These are phyloP conservation scores for Pardalotus punctatus DNA, from an alignment of 2,113 vertebrate species.

Conservation along the genomic window DNA sequence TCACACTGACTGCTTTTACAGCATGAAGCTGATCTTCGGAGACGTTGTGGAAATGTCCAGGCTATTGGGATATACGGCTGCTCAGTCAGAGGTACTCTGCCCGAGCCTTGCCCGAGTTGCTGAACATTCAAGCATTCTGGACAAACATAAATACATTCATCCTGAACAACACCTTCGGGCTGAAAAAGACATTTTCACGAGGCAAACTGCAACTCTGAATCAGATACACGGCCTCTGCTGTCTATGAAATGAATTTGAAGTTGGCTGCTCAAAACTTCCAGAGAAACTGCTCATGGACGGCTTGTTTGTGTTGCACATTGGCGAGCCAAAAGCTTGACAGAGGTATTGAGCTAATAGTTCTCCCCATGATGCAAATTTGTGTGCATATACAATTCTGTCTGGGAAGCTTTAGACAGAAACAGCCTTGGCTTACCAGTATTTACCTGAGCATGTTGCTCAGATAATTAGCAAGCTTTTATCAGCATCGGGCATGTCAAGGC, in stretches of 20 bases:
- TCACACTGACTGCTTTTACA: neutral
- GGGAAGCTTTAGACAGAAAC: neutral
- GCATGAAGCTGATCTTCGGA: fast-evolving
- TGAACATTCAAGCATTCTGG: neutral
- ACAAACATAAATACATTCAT: neutral
- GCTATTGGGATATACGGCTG: neutral
- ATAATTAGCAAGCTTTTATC: neutral
- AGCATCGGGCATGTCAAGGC: neutral
- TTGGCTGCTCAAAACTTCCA: neutral
- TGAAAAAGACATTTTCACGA: neutral
- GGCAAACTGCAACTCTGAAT: neutral
- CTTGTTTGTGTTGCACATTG: neutral
- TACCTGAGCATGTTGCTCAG: neutral
- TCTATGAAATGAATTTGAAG: neutral
- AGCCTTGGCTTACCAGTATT: neutral
- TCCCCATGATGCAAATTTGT: neutral
- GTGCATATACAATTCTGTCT: neutral
- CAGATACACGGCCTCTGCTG: neutral
- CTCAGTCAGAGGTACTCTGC: neutral
- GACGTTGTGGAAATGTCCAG: neutral
- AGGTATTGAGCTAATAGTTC: neutral
- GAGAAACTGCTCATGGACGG: neutral
- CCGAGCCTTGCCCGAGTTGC: neutral
- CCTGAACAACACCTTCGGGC: fast-evolving
- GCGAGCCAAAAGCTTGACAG: neutral